Percentiles rank a stretch among this genome's conserved stretches.
These are phyloP conservation scores for Aporrectodea caliginosa DNA, from an alignment of 1,140 invertebrate genomes.

Conservation along the genomic window DNA sequence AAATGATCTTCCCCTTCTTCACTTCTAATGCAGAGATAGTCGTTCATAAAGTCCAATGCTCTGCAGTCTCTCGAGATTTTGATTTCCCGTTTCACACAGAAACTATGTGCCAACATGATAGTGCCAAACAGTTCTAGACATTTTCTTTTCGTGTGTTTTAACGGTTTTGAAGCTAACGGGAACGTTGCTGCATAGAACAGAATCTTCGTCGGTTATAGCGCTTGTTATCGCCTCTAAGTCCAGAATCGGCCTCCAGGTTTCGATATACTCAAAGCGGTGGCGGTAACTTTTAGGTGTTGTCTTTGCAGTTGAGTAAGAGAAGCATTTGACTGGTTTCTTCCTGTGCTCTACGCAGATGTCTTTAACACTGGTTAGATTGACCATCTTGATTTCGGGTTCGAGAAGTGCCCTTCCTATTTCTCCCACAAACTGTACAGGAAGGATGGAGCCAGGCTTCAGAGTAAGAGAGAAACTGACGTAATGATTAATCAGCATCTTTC, in stretches of 20 bases:
- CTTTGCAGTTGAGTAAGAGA: not conserved
- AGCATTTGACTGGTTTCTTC: constrained; percentile 34
- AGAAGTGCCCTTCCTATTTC: constrained; percentile 37
- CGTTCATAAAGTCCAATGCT: no score
- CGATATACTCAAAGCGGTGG: constrained; percentile 35
- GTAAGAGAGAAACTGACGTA: constrained; percentile 39
- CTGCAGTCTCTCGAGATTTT: no score
- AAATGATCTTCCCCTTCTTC: no score
- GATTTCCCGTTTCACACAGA: no score
- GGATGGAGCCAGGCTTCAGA: constrained; percentile 37
- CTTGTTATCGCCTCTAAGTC: constrained; percentile 42
- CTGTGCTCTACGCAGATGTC: constrained; percentile 47
- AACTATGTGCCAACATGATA: no score
- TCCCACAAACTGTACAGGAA: constrained; percentile 41
- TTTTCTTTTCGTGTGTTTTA: no score
- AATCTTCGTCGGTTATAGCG: constrained; percentile 38
- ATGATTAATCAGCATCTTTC: constrained; percentile 37
- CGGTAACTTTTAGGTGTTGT: not conserved
- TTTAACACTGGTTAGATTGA: constrained; percentile 41
- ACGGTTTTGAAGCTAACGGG: constrained; percentile 38
- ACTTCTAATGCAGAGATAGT: no score
- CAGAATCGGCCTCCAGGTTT: constrained; percentile 43
- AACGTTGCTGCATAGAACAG: constrained; percentile 41
- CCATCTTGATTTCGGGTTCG: constrained; percentile 42
- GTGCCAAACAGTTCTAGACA: no score